A percentile compares a stretch with the other conserved stretches of the same genome.
phyloP scores from a whole-genome alignment of 2,113 vertebrate species.

The Cephalopholis sonnerati region DNA sequence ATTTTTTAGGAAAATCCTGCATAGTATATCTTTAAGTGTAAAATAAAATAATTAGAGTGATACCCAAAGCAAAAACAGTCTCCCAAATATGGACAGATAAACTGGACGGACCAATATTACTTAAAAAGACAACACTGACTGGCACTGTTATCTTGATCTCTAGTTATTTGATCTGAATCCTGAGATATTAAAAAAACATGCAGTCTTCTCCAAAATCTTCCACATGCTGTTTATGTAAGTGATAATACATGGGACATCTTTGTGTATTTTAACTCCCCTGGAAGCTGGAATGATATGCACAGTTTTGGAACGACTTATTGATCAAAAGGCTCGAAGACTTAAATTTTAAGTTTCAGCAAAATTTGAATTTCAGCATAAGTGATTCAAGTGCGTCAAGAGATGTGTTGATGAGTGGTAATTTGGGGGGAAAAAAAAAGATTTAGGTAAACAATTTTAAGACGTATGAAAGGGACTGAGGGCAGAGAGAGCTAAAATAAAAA shows the following conservation, averaged over 20 bases:
- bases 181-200: not conserved
- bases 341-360: conserved; percentile 26
- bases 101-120: too few relatives aligned
- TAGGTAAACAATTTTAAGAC: conserved; percentile 11
- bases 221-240: not conserved
- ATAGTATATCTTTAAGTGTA: not conserved
- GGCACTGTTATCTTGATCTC: not conserved
- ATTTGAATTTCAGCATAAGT: conserved; percentile 55
- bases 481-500: conserved; percentile 6
- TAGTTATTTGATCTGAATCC: conserved; percentile 2
- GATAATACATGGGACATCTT: not conserved
- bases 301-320: not conserved
- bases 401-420: conserved; percentile 1
- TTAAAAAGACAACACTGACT: not conserved
- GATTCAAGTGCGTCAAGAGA: conserved; percentile 55
- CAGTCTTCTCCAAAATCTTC: not conserved
- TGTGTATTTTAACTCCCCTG: too few relatives aligned
- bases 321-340: conserved; percentile 8
- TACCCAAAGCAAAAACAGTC: not conserved
- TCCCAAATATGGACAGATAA: not conserved
- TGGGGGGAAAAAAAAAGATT: not conserved
- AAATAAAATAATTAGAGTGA: not conserved
- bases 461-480: not conserved
- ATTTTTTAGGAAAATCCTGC: too few relatives aligned
- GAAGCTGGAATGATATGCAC: not conserved